A percentile compares a stretch with the other conserved stretches of the same genome.
These are phyloP conservation scores for Acanthis flammea DNA, from an alignment of 2,797 vertebrate genomes.

Conservation along the genomic window DNA sequence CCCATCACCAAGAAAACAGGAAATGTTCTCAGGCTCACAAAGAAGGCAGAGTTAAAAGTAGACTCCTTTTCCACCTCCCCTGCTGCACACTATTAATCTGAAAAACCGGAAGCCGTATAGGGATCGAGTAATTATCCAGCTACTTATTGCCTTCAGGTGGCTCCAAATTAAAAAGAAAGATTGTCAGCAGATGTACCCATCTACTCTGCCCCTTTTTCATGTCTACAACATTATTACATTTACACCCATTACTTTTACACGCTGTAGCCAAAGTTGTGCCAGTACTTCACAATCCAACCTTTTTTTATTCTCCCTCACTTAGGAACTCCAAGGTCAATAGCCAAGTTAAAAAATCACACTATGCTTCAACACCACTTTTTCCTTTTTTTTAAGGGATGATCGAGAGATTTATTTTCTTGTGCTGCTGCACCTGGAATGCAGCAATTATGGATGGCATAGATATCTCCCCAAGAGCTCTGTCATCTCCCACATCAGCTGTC, in stretches of 20 bases:
- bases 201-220: not conserved
- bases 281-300: not conserved
- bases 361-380: not conserved
- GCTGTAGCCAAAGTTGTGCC: not conserved
- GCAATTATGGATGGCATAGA: not conserved
- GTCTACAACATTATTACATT: not conserved
- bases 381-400: not conserved
- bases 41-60: constrained; percentile 70
- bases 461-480: not conserved
- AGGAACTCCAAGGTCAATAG: not conserved
- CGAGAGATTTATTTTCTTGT: not conserved
- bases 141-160: constrained; percentile 64
- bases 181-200: constrained; percentile 22
- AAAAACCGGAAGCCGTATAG: constrained; percentile 61
- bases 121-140: constrained; percentile 56
- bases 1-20: constrained; percentile 63
- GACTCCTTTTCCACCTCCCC: not conserved
- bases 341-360: accelerated
- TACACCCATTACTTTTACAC: not conserved
- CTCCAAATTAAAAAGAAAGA: constrained; percentile 68
- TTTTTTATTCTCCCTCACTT: not conserved
- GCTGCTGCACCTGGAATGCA: not conserved
- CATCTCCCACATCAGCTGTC: not conserved
- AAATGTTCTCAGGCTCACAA: constrained; percentile 64
- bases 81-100: not conserved